Percentiles rank a stretch among this genome's conserved stretches.
These are phyloP conservation scores for Drosophila teissieri DNA, from an alignment of 1,140 invertebrate genomes.

Conservation along the genomic window DNA sequence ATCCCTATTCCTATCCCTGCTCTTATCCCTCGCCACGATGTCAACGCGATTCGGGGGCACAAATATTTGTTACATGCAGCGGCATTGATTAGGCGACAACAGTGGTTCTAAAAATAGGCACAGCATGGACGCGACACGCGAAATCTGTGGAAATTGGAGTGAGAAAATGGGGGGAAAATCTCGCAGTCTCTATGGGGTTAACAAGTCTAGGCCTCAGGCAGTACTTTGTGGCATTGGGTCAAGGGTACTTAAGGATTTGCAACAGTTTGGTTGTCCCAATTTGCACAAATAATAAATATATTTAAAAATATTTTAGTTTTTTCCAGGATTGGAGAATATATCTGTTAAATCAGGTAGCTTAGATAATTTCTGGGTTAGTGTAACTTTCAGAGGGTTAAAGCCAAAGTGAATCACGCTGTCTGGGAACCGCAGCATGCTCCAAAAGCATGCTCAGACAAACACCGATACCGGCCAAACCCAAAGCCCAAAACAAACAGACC, in stretches of 20 bases:
- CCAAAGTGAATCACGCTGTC: constrained; percentile 36
- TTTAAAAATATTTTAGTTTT: no score
- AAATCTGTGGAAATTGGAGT: constrained; percentile 7
- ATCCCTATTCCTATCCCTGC: not conserved
- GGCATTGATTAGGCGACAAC: constrained; percentile 48
- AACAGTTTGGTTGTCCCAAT: not conserved
- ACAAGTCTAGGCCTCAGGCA: no score
- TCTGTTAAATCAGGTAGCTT: not conserved
- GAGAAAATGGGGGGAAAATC: not conserved
- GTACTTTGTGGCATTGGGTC: not conserved
- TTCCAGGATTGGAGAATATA: no score
- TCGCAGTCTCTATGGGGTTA: not conserved
- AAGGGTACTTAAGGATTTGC: not conserved
- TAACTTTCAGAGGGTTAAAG: constrained; percentile 18
- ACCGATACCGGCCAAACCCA: constrained; percentile 11
- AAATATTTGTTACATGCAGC: constrained; percentile 58
- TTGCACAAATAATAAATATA: not conserved
- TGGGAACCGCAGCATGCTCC: constrained; percentile 22
- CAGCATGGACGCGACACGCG: constrained; percentile 44
- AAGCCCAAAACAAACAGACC: constrained; percentile 38
- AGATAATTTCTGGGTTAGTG: constrained; percentile 4
- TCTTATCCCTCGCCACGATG: not conserved
- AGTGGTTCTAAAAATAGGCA: constrained; percentile 43
- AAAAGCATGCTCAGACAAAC: constrained; percentile 26
- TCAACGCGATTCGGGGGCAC: constrained; percentile 39